phyloP scores from a whole-genome alignment of 2,888 invertebrate species.

The Anoplius nigerrimus region DNA sequence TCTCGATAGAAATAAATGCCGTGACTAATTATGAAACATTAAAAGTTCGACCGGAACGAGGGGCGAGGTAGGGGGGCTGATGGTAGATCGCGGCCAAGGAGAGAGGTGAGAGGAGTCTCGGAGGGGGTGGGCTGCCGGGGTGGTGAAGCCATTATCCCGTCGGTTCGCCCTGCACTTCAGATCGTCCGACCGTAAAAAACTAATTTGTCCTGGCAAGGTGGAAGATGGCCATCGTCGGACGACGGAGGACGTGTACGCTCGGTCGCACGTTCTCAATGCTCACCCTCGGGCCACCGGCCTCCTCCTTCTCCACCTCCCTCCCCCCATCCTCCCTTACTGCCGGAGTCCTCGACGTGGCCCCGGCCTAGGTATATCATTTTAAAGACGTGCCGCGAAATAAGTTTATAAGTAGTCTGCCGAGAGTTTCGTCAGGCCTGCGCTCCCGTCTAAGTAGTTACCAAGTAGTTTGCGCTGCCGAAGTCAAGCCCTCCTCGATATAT shows the following conservation, averaged over 20 bases:
- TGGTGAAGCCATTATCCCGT: conserved; percentile 55
- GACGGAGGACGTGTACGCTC: conserved; percentile 32
- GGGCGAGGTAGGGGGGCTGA: not conserved
- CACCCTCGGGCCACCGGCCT: no score
- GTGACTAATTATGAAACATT: conserved; percentile 62
- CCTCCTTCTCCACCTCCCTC: no score
- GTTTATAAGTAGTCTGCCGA: conserved; percentile 70
- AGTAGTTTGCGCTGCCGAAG: conserved; percentile 68
- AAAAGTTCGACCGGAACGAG: conserved; percentile 49
- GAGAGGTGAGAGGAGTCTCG: not conserved
- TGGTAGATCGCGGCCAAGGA: not conserved
- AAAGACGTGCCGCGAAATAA: conserved; percentile 71
- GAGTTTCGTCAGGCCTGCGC: conserved; percentile 67
- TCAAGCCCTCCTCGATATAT: conserved; percentile 64
- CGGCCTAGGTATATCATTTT: conserved; percentile 66
- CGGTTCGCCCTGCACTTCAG: conserved; percentile 41
- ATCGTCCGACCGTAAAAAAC: conserved; percentile 59
- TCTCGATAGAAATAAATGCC: conserved; percentile 42
- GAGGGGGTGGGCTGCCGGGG: not conserved
- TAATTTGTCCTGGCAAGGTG: conserved; percentile 53
- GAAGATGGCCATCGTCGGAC: conserved; percentile 11
- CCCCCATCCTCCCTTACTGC: conserved; percentile 30
- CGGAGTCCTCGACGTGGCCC: conserved; percentile 29
- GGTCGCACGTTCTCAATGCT: conserved; percentile 39
- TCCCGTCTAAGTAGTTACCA: conserved; percentile 68